Evolutionary conservation across 2,888 invertebrate genomes (phyloP), one percentile per base, ranked within the genome.

Genomic region (Chymomyza procnemis): DNA sequence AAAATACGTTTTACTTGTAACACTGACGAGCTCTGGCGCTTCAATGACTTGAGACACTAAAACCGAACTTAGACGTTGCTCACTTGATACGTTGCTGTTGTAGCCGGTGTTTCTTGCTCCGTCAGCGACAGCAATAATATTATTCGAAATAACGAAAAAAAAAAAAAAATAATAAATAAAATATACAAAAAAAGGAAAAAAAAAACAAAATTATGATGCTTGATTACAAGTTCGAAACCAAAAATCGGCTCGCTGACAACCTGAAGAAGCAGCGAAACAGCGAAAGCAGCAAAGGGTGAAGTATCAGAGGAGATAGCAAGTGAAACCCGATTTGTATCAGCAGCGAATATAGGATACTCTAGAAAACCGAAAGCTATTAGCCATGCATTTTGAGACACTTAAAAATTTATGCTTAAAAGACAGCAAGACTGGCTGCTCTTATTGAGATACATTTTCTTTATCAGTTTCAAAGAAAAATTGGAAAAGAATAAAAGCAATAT

Each of bases 41-140:
- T 58, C 52, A 82, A 79, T 85, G 80, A 78, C 68, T 69, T n/a
- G n/a, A 57, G 61, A 72, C 71, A 69, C 71, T 66, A 57, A n/a
- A 56, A 64, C 34, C 41, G 12, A 55, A 68, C 48, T 63, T 61
- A 56, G 64, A 64, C 58, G 58, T 65, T 47, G 67, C 34, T 55
- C 26, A 6, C 6, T 8, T 6, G 26, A 3, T 26, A 6, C 26
- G 21, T 50, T 47, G 60, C 55, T 59, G 61, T 64, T 59, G 61
- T 64, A 8, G 21, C 52, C 58, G 21, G 46, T 64, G 54, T 21
- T 34, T 58, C 26, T 19, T 0, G 26, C 47, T 54, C 52, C 55
- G 61, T 16, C 14, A 47, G 19, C 58, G 19, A 26, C 22, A 14
- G 18, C n/a, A 26, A 52, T 21, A 9, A 19, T 66, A 66, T 71